Percentiles rank a stretch among this genome's conserved stretches.
phyloP scores from a whole-genome alignment of 2,113 vertebrate species.

The Ramphastos sulfuratus region DNA sequence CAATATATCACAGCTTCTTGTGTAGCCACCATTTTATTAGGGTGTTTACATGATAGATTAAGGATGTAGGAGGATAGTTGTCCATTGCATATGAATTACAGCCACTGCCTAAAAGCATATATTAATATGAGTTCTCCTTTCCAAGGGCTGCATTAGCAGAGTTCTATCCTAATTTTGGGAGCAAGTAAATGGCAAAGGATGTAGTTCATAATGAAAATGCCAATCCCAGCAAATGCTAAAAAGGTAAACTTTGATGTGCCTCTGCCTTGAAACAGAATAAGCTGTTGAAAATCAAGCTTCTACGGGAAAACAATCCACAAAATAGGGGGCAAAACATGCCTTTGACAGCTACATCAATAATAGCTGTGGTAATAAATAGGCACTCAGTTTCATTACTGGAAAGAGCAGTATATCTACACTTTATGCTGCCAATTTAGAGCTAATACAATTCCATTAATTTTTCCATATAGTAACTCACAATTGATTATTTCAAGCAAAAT shows the following conservation, averaged over 20 bases:
- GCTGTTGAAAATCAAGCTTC: background rate
- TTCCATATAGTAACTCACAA: background rate
- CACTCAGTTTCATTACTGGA: background rate
- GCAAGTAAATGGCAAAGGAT: background rate
- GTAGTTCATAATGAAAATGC: background rate
- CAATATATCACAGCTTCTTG: background rate
- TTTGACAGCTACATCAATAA: background rate
- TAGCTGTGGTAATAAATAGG: background rate
- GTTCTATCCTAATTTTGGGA: background rate
- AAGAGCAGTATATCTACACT: background rate
- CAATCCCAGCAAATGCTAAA: background rate
- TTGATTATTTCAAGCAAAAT: background rate
- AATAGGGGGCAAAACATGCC: background rate
- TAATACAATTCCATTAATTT: background rate
- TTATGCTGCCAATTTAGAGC: background rate
- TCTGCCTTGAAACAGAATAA: background rate
- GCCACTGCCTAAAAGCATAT: background rate
- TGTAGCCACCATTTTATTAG: background rate
- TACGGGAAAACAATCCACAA: background rate
- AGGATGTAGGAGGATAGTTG: background rate
- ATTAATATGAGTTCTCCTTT: background rate
- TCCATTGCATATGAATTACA: background rate
- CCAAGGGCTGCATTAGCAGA: background rate
- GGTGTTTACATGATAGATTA: background rate
- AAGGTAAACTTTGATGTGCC: background rate